Evolutionary conservation across 2,797 vertebrate genomes (phyloP).

Genomic region (Pelodytes ibericus): DNA sequence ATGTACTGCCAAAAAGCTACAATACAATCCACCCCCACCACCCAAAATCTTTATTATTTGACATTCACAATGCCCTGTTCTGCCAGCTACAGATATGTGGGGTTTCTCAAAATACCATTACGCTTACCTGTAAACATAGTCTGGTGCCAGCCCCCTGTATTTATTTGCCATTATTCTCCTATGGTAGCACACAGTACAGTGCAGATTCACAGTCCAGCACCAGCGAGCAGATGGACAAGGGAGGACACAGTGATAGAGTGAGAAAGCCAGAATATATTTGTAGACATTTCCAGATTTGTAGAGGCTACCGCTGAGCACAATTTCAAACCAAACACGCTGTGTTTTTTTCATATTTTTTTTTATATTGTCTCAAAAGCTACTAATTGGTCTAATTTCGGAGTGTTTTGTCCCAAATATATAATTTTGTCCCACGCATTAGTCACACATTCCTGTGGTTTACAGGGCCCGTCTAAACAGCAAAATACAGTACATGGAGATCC

Average conservation of each 20-base stretch:
- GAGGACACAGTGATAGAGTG: not conserved
- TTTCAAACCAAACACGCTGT: conserved; percentile 4
- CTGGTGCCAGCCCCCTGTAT: not conserved
- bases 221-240: conserved; percentile 18
- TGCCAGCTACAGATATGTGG: too few species aligned
- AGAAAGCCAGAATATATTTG: not conserved
- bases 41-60: too few species aligned
- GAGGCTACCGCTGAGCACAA: not conserved
- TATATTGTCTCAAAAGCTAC: conserved; percentile 13
- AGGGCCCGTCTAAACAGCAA: not conserved
- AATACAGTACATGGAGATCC: not conserved
- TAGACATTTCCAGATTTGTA: not conserved
- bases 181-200: not conserved
- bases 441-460: conserved; percentile 17
- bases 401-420: conserved; percentile 23
- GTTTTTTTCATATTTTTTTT: not conserved
- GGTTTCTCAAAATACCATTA: too few species aligned
- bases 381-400: conserved; percentile 38
- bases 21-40: too few species aligned
- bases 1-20: too few species aligned
- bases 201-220: conserved; percentile 13
- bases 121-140: too few species aligned
- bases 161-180: not conserved
- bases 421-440: conserved; percentile 45
- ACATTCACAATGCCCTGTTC: too few species aligned